These are phyloP conservation scores for Anoplopoma fimbria DNA, from an alignment of 2,113 vertebrate species.

Conservation along the genomic window DNA sequence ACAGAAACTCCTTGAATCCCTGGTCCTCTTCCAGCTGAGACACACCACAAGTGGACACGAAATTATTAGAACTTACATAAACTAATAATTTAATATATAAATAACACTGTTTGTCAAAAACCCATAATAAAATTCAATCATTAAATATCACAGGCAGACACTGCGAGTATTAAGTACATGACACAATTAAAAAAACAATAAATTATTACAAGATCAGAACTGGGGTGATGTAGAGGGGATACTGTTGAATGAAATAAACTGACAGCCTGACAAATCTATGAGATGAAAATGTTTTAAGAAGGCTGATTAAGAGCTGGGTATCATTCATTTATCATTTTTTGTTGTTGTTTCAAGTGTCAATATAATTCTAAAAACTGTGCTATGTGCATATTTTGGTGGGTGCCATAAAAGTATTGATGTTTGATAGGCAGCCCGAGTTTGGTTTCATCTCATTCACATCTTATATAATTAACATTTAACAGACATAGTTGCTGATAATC, in stretches of 20 bases:
- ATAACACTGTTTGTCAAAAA: neutral
- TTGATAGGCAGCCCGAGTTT: neutral
- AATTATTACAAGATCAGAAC: too few relatives aligned
- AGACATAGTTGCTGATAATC: neutral
- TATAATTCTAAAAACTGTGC: neutral
- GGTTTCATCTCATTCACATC: neutral
- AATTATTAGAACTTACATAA: neutral
- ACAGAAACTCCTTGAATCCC: constrained; percentile 93
- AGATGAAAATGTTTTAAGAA: neutral
- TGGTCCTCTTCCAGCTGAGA: constrained; percentile 88
- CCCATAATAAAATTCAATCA: neutral
- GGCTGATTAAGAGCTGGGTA: neutral
- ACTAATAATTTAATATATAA: neutral
- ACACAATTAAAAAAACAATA: neutral
- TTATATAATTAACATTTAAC: neutral
- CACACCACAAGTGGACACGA: neutral
- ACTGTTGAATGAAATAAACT: neutral
- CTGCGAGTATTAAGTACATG: neutral
- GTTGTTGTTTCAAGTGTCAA: neutral
- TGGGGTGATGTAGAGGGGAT: too few relatives aligned
- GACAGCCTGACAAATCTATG: neutral
- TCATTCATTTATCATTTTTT: too few relatives aligned
- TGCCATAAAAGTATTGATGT: neutral
- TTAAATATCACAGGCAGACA: neutral
- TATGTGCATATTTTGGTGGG: neutral